Conservation (phyloP, 2,888 invertebrate species). For the Trachelus iudaicus region DNA sequence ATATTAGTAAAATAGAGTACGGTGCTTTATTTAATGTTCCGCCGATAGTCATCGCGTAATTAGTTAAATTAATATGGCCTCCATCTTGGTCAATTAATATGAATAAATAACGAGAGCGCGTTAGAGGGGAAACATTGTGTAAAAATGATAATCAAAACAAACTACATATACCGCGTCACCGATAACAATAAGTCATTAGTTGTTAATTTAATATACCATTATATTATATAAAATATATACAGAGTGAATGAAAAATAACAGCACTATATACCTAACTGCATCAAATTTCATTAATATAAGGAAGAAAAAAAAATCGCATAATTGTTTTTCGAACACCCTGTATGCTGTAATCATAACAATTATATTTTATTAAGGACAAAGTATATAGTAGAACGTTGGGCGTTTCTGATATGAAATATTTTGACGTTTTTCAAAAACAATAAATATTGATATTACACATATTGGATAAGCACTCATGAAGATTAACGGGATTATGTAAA, state of each 20-base stretch:
- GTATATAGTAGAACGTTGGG: too few relatives aligned
- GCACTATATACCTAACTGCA: neutral
- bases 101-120: slow-evolving; percentile 14
- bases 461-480: too few relatives aligned
- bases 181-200: neutral
- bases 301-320: neutral
- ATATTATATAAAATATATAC: neutral
- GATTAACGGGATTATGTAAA: too few relatives aligned
- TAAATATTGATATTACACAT: too few relatives aligned
- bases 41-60: slow-evolving; percentile 46
- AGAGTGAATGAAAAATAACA: neutral
- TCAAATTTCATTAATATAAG: neutral
- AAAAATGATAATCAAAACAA: neutral
- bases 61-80: slow-evolving; percentile 44
- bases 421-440: too few relatives aligned
- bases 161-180: neutral
- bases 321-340: neutral
- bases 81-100: slow-evolving; percentile 18
- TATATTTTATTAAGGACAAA: too few relatives aligned
- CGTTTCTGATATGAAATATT: neutral
- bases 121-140: neutral
- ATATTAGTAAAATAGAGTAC: slow-evolving; percentile 21
- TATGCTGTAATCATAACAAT: neutral
- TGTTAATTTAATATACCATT: neutral
- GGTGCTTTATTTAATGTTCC: slow-evolving; percentile 54